Evolutionary conservation across 2,113 vertebrate genomes (phyloP), one percentile per base, ranked within the genome.

Genomic region (Lamprotornis superbus): DNA sequence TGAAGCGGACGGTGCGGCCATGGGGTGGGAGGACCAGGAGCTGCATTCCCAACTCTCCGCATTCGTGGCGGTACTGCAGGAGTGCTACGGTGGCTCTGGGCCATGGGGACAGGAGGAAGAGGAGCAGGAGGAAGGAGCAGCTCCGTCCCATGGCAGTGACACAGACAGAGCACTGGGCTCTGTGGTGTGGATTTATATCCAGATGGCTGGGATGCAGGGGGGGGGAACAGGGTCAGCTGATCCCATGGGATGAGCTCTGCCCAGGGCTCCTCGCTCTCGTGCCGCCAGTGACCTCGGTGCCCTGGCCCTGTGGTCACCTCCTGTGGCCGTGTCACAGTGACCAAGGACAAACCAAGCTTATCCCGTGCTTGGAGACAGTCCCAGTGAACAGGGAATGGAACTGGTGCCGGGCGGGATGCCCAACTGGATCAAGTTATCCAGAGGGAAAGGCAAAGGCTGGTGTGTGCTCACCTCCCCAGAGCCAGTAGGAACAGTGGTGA

Each of bases 1-100:
- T 97, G 95, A 98, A 97, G 78, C 52, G 93, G 42, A 97, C 9
- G 0, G 50, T 31, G 52, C 10, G 95, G 61, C 93, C 93, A 0
- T 5, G 90, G 10, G 24, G 0, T 0, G 96, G 97, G 15, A 80
- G 23, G 0, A 89, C 97, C 42, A 88, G 75, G 31, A 98, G 93
- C 92, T 97, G 97, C 97, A 98, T 93, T 21, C 95, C 61, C 4
- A 69, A 1, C 6, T 89, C 57, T 12, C 97, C 95, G 0, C 97
- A 98, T 30, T 90, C 75, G 0, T 97, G 94, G 21, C 42, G 91
- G 79, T 96, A 88, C 40, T 12, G 17, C 23, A 95, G 86, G 31
- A 78, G 59, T 0, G 84, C 37, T 56, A 25, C 4, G 2, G 52
- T 10, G 12, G 25, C 39, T 15, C n/a, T 27, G 0, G 49, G 59